Evolutionary conservation across 37 sponge, comb jelly and placozoan genomes (phyloP).

Genomic region (Ephydatia muelleri): DNA sequence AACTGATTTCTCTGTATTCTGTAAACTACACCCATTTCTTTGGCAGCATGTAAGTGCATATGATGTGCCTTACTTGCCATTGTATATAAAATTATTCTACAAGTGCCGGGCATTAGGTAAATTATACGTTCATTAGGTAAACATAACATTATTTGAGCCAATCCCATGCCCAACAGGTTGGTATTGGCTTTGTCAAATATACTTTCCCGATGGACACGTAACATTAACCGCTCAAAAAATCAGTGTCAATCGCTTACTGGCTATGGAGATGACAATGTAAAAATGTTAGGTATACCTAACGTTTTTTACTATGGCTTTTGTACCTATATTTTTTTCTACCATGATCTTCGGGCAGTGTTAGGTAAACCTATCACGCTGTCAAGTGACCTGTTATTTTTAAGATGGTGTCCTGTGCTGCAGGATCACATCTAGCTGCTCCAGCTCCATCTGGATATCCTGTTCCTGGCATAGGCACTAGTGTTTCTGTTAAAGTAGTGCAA

Average conservation of each 20-base stretch:
- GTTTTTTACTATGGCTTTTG: background rate
- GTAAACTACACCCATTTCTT: too few species aligned
- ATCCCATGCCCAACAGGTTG: background rate
- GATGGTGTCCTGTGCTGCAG: background rate
- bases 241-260: background rate
- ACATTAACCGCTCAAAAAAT: background rate
- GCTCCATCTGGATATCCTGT: background rate
- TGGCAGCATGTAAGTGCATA: too few species aligned
- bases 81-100: background rate
- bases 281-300: background rate
- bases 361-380: background rate
- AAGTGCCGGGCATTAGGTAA: background rate
- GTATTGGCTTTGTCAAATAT: conserved; percentile 6
- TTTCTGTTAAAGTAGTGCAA: background rate
- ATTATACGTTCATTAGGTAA: background rate
- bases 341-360: background rate
- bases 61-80: too few species aligned
- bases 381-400: background rate
- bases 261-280: background rate
- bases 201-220: conserved; percentile 4
- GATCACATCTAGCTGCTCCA: background rate
- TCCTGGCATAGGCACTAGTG: background rate
- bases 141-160: background rate
- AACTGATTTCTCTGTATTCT: too few species aligned
- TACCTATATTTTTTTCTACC: background rate